phyloP scores from a whole-genome alignment of 2,888 invertebrate species.

The Watsonalla cultraria region DNA sequence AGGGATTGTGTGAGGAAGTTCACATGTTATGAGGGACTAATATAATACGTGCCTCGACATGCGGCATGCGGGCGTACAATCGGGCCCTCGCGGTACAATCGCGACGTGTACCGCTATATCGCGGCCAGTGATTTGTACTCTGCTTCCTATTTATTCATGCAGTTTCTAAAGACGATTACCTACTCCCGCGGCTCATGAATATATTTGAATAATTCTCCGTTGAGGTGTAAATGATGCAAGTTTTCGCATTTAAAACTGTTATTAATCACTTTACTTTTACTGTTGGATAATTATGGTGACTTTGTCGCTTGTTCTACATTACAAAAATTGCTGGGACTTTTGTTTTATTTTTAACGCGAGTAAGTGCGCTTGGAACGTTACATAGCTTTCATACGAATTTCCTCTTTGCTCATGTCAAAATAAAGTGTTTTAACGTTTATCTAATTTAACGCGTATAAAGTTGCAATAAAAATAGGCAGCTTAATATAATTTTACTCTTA shows the following conservation, averaged over 20 bases:
- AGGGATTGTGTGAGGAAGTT: neutral
- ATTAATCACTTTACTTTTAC: slow-evolving; percentile 59
- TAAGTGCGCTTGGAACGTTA: slow-evolving; percentile 9
- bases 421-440: too few species aligned
- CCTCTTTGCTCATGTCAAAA: too few species aligned
- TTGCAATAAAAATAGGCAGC: too few species aligned
- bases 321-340: slow-evolving; percentile 14
- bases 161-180: slow-evolving; percentile 69
- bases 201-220: slow-evolving; percentile 70
- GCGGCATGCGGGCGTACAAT: slow-evolving; percentile 13
- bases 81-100: slow-evolving; percentile 26
- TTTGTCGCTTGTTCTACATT: slow-evolving; percentile 16
- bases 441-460: too few species aligned
- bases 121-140: slow-evolving; percentile 59
- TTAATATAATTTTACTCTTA: too few species aligned
- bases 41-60: slow-evolving; percentile 12
- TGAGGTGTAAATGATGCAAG: slow-evolving; percentile 73
- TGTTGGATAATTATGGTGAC: slow-evolving; percentile 43
- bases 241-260: slow-evolving; percentile 71
- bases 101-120: slow-evolving; percentile 26
- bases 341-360: slow-evolving; percentile 13
- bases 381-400: too few species aligned
- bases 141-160: slow-evolving; percentile 72
- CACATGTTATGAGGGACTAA: slow-evolving; percentile 12
- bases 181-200: slow-evolving; percentile 68